phyloP scores from a whole-genome alignment of 92 coral and sea anemone species.

The Heteractis magnifica region DNA sequence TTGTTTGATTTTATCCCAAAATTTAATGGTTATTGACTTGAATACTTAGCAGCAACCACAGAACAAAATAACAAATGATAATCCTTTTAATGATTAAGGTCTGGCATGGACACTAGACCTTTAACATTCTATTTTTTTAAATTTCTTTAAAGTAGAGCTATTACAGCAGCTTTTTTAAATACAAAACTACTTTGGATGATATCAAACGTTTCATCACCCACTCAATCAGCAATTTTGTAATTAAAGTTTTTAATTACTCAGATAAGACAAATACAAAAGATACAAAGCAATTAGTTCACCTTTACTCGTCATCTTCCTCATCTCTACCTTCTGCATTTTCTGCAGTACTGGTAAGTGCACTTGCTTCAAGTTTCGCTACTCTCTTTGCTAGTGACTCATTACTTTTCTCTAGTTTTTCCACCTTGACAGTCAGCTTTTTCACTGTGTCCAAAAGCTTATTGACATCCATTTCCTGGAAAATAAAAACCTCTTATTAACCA shows the following conservation, averaged over 20 bases:
- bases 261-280: neutral
- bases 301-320: slow-evolving; percentile 7
- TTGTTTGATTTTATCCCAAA: too few relatives aligned
- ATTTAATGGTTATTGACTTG: too few relatives aligned
- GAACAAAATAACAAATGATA: too few relatives aligned
- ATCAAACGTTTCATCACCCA: neutral
- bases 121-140: too few relatives aligned
- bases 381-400: slow-evolving; percentile 39
- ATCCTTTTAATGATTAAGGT: too few relatives aligned
- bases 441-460: slow-evolving; percentile 57
- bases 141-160: too few relatives aligned
- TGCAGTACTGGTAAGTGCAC: neutral
- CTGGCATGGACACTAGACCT: too few relatives aligned
- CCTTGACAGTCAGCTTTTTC: slow-evolving; percentile 51
- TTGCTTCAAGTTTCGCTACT: slow-evolving; percentile 3
- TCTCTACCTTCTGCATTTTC: slow-evolving; percentile 18
- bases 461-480: slow-evolving; percentile 40
- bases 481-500: neutral
- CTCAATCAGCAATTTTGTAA: neutral
- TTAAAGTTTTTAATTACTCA: neutral
- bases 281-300: neutral
- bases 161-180: neutral
- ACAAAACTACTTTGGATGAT: neutral
- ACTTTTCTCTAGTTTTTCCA: slow-evolving; percentile 59
- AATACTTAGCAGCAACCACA: too few relatives aligned